Evolutionary conservation across 2,113 vertebrate genomes (phyloP).

Genomic region (Apodemus sylvaticus): DNA sequence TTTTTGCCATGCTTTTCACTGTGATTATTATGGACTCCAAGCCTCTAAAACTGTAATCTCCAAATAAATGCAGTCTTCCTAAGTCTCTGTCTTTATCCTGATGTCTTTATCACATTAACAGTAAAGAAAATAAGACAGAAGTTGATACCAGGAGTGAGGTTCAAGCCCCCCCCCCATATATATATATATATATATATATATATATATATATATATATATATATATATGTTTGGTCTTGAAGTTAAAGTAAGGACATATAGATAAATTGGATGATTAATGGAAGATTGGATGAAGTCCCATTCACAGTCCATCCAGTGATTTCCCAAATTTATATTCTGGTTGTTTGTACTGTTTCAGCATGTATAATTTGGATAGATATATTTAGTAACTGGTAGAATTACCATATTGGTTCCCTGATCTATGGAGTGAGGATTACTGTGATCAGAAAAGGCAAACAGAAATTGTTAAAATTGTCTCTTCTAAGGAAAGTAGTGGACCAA

Average conservation of each 20-base stretch:
- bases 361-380: neutral
- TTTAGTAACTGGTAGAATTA: neutral
- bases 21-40: too few species aligned
- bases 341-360: neutral
- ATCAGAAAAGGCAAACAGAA: neutral
- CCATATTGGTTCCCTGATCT: neutral
- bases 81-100: too few species aligned
- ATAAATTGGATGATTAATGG: neutral
- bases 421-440: neutral
- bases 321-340: neutral
- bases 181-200: too few species aligned
- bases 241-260: neutral
- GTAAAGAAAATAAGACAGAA: neutral
- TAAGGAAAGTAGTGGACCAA: neutral
- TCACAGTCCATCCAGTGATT: neutral
- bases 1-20: too few species aligned
- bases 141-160: neutral
- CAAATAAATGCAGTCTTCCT: too few species aligned
- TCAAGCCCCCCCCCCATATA: too few species aligned
- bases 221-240: too few species aligned
- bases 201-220: too few species aligned
- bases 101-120: too few species aligned
- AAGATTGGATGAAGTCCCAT: neutral
- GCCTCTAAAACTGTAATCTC: too few species aligned
- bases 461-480: neutral